A percentile compares a stretch with the other conserved stretches of the same genome.
phyloP scores from a whole-genome alignment of 2,797 vertebrate species.

The Pagetopsis macropterus region DNA sequence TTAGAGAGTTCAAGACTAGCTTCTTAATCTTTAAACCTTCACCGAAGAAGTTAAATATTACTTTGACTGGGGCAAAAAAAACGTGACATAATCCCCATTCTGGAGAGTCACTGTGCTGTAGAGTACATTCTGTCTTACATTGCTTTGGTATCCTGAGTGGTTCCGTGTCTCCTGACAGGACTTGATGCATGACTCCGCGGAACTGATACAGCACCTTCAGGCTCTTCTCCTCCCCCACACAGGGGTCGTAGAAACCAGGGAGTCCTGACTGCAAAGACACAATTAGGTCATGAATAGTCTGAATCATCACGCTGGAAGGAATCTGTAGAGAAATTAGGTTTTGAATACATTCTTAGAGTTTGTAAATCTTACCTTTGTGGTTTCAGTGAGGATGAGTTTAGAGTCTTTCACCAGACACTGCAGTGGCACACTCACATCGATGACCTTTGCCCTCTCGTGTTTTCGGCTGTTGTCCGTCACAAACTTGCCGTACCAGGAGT shows the following conservation, averaged over 20 bases:
- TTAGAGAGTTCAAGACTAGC: constrained; percentile 10
- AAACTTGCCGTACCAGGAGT: constrained; percentile 98
- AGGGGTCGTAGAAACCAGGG: constrained; percentile 97
- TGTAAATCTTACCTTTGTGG: constrained; percentile 89
- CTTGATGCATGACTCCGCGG: constrained; percentile 97
- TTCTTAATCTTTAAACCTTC: constrained; percentile 11
- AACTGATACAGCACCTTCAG: constrained; percentile 99
- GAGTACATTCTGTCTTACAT: constrained; percentile 85
- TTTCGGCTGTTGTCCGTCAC: constrained; percentile 94
- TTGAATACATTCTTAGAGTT: not conserved
- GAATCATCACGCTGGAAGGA: constrained; percentile 5
- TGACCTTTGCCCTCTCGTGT: constrained; percentile 94
- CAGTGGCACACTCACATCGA: constrained; percentile 96
- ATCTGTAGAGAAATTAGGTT: not conserved
- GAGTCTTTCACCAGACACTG: constrained; percentile 99
- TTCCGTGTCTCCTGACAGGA: constrained; percentile 92
- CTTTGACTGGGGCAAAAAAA: not conserved
- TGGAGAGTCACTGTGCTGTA: not conserved
- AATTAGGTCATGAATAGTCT: constrained; percentile 4
- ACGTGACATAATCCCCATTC: not conserved
- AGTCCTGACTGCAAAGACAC: constrained; percentile 88
- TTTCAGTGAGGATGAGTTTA: constrained; percentile 97
- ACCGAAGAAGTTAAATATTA: constrained; percentile 12
- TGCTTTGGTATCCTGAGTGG: constrained; percentile 99
- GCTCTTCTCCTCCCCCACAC: constrained; percentile 97